phyloP scores from a whole-genome alignment of 2,888 invertebrate species.

The Blastobasis lacticolella region DNA sequence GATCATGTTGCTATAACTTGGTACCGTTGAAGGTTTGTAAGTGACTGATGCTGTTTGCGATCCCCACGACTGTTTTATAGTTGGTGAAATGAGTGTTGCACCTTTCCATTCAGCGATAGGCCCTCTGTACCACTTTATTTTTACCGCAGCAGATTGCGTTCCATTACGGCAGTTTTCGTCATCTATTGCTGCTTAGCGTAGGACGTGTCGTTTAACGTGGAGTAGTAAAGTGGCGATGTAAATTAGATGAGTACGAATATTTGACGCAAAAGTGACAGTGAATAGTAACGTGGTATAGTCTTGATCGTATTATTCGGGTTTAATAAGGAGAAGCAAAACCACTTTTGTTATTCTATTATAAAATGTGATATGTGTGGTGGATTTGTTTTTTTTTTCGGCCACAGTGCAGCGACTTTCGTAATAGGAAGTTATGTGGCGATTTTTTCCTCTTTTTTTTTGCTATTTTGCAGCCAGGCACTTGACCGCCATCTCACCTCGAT shows the following conservation, averaged over 20 bases:
- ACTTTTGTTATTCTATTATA: conserved; percentile 32
- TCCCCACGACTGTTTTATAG: conserved; percentile 62
- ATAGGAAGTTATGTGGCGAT: conserved; percentile 30
- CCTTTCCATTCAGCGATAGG: conserved; percentile 71
- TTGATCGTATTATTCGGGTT: conserved; percentile 35
- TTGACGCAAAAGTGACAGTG: conserved; percentile 12
- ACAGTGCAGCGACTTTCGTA: conserved; percentile 13
- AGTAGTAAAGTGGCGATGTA: conserved; percentile 23
- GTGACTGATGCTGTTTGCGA: conserved; percentile 54
- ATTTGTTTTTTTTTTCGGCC: conserved; percentile 25
- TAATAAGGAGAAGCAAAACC: conserved; percentile 22
- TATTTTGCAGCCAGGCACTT: too few relatives aligned
- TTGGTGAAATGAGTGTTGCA: conserved; percentile 58
- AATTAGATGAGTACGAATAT: neutral
- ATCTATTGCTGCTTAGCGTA: neutral
- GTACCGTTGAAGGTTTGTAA: conserved; percentile 47
- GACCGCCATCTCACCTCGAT: too few relatives aligned
- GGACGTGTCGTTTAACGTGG: neutral
- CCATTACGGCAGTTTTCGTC: neutral
- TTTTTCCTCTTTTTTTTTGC: too few relatives aligned
- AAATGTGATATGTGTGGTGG: conserved; percentile 25
- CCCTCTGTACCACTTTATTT: conserved; percentile 26
- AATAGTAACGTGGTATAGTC: conserved; percentile 17
- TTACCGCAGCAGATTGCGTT: neutral
- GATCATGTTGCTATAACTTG: conserved; percentile 65